Percentiles rank a stretch among this genome's conserved stretches.
Conservation (phyloP, 2,888 invertebrate genomes). For the Lissonota sp. region DNA sequence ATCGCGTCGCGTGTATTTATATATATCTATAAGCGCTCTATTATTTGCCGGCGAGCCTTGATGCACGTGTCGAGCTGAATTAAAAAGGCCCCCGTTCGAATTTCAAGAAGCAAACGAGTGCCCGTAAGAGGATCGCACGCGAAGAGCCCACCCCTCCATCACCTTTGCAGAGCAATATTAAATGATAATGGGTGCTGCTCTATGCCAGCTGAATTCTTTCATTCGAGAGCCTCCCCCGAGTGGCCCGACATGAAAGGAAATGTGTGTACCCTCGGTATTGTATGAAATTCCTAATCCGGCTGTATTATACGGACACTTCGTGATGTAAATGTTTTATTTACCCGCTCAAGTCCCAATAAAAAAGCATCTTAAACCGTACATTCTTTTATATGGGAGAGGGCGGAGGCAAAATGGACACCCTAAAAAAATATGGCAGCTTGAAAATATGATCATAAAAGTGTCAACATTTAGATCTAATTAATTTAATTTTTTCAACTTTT, state of each 20-base stretch:
- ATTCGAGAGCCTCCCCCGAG: constrained; percentile 16
- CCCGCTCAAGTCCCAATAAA: background rate
- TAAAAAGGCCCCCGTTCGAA: constrained; percentile 39
- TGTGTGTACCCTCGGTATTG: constrained; percentile 13
- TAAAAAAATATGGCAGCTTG: no score
- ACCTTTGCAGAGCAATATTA: no score
- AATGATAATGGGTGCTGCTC: background rate
- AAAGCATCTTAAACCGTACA: no score
- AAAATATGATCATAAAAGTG: no score
- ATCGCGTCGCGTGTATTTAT: background rate
- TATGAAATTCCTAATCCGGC: constrained; percentile 39
- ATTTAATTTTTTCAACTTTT: no score
- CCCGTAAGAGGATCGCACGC: constrained; percentile 13
- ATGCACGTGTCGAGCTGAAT: constrained; percentile 56
- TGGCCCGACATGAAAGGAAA: constrained; percentile 51
- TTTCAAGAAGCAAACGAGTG: constrained; percentile 56
- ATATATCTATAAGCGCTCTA: no score
- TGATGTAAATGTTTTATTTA: constrained; percentile 20
- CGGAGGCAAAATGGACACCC: no score
- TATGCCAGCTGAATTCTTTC: constrained; percentile 8
- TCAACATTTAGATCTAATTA: no score
- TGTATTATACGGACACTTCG: constrained; percentile 3
- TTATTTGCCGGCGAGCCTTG: no score
- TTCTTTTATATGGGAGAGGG: no score
- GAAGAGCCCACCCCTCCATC: no score